Base-by-base conservation (phyloP, 2,113 vertebrate species). In the Alosa alosa region DNA sequence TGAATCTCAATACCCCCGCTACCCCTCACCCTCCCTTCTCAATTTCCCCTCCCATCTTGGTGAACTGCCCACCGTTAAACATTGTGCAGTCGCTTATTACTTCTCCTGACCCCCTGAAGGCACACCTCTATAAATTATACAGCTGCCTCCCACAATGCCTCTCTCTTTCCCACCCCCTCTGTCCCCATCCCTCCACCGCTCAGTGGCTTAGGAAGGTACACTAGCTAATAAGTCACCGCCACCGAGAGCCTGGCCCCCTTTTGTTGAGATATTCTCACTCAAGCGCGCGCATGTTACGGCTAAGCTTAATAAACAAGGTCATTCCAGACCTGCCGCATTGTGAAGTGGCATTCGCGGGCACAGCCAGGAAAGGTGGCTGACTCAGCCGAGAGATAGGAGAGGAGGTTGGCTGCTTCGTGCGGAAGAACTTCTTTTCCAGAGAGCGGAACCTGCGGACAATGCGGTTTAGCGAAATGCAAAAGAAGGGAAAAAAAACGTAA, bases 41-140 rank as follows among this genome's bases (percentile, higher is more conserved):
- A 68, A 86, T 81, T 84, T 89, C 83, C 88, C 84, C 88, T 36
- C 45, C 84, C 46, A 87, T 85, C 89, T 87, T 52, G 89, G 87
- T 87, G 45, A 87, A 87, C 87, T 90, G 88, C 86, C 89, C 90
- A 85, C 85, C 86, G 57, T 88, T 91, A 89, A 83, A 87, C 82
- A 81, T 89, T 78, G 64, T 25, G 81, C 81, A 50, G 55, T 20
- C 15, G 78, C 60, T 89, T 86, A 86, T 87, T 83, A 88, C 90
- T 64, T 90, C 45, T 82, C 84, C 41, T 82, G 87, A 83, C 81
- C 84, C 82, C 88, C 91, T 87, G 82, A 75, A 90, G 78, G 55
- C 86, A 82, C 60, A 78, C 41, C 52, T n/a, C 84, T 82, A 86
- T 83, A 81, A 90, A 91, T 89, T 84, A 89, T 55, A 45, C 83